A percentile compares a stretch with the other conserved stretches of the same genome.
phyloP scores from a whole-genome alignment of 2,888 invertebrate species.

The Drosophila austrosaltans region DNA sequence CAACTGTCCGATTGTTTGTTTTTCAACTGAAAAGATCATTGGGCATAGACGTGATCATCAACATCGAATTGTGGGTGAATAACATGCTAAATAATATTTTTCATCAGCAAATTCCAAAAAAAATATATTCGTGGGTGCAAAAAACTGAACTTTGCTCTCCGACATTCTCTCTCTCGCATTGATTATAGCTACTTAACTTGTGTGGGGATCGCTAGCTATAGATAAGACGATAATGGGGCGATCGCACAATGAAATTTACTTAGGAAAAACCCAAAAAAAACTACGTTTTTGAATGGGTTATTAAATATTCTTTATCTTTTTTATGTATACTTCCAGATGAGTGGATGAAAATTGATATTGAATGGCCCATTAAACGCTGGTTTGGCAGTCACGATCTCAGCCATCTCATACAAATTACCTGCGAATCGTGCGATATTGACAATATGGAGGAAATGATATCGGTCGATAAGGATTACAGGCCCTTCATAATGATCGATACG shows the following conservation, averaged over 20 bases:
- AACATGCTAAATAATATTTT: conserved; percentile 49
- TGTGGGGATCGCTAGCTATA: conserved; percentile 36
- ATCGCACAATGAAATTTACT: not conserved
- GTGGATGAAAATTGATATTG: conserved; percentile 92
- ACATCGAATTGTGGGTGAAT: conserved; percentile 63
- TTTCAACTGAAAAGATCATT: conserved; percentile 46
- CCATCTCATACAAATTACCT: conserved; percentile 90
- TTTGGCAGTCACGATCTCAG: conserved; percentile 87
- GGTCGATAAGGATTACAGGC: conserved; percentile 88
- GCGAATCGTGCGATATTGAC: conserved; percentile 89
- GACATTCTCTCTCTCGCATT: not conserved
- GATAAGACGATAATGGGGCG: conserved; percentile 4
- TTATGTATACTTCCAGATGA: conserved; percentile 85
- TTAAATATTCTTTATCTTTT: not conserved
- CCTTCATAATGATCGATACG: conserved; percentile 92
- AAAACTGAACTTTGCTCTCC: conserved; percentile 58
- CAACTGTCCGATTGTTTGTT: conserved; percentile 49
- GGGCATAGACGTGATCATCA: conserved; percentile 48
- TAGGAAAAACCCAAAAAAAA: not conserved
- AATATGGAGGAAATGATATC: conserved; percentile 87
- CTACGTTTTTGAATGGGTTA: not conserved
- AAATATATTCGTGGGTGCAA: conserved; percentile 33
- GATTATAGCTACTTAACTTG: conserved; percentile 37
- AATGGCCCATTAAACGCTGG: conserved; percentile 91
- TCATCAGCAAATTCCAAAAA: conserved; percentile 14